phyloP scores from a whole-genome alignment of 2,113 vertebrate species.

The Telmatochromis sp. region DNA sequence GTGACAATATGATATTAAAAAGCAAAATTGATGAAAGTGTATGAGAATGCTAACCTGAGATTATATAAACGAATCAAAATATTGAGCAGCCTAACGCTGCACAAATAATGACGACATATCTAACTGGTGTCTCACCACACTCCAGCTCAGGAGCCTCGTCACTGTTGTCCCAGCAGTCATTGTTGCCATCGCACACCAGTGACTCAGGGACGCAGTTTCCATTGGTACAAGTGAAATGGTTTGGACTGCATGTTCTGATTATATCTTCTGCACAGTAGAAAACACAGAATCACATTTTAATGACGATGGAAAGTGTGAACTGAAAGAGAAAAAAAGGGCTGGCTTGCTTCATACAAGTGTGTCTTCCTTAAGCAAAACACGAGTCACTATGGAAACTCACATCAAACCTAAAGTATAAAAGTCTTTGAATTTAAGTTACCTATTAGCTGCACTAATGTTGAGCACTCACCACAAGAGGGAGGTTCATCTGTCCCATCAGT shows the following conservation, averaged over 20 bases:
- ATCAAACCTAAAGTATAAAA: not conserved
- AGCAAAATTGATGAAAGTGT: not conserved
- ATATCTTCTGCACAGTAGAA: slow-evolving; percentile 41
- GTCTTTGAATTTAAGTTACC: not conserved
- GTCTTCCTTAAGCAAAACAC: not conserved
- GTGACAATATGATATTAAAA: not conserved
- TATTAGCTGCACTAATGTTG: not conserved
- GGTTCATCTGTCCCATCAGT: slow-evolving; percentile 68
- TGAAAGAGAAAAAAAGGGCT: not conserved
- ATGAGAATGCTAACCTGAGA: not conserved
- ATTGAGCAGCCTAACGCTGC: not conserved
- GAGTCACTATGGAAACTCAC: not conserved
- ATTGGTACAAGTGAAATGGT: slow-evolving; percentile 65
- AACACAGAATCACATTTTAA: not conserved
- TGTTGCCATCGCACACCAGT: slow-evolving; percentile 75
- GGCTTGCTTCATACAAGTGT: not conserved
- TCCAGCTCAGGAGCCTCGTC: slow-evolving; percentile 80
- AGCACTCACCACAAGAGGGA: slow-evolving; percentile 48
- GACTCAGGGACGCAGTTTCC: slow-evolving; percentile 64
- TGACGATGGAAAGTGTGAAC: not conserved
- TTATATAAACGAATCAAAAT: not conserved
- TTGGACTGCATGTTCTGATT: slow-evolving; percentile 53
- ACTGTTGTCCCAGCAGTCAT: slow-evolving; percentile 90
- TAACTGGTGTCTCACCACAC: slow-evolving; percentile 56
- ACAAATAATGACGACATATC: not conserved